phyloP scores from a whole-genome alignment of 2,888 invertebrate species.

The Acanthoscelides obtectus region DNA sequence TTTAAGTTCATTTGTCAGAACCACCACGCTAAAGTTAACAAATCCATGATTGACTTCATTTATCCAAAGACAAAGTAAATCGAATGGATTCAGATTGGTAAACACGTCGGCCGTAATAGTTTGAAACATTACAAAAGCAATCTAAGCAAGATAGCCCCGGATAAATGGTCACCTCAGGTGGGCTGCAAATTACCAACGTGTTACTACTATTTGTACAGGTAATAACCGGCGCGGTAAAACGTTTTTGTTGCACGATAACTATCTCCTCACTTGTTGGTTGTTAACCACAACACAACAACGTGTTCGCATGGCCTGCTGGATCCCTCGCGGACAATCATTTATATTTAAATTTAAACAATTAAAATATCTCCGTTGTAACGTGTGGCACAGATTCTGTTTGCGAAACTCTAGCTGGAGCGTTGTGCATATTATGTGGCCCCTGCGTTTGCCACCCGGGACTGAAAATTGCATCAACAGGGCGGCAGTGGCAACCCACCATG shows the following conservation, averaged over 20 bases:
- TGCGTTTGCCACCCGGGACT: background rate
- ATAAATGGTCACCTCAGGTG: background rate
- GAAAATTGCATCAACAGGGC: no score
- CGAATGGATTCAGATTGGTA: no score
- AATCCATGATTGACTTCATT: no score
- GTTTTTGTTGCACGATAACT: background rate
- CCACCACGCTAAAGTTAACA: no score
- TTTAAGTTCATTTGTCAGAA: no score
- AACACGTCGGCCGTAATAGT: no score
- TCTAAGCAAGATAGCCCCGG: background rate
- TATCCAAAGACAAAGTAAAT: no score
- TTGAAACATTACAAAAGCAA: background rate
- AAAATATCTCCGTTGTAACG: slow-evolving; percentile 14
- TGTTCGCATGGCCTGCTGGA: slow-evolving; percentile 7
- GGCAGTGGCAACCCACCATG: no score
- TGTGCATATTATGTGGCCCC: background rate
- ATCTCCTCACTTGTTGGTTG: background rate
- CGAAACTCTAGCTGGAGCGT: background rate
- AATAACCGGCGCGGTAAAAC: background rate
- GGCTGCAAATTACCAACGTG: background rate
- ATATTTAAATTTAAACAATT: slow-evolving; percentile 21
- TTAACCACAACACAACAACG: background rate
- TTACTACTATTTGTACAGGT: background rate
- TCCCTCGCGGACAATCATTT: slow-evolving; percentile 17
- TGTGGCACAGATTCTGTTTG: background rate